phyloP scores from a whole-genome alignment of 2,113 vertebrate species.

The Silurus asotus region DNA sequence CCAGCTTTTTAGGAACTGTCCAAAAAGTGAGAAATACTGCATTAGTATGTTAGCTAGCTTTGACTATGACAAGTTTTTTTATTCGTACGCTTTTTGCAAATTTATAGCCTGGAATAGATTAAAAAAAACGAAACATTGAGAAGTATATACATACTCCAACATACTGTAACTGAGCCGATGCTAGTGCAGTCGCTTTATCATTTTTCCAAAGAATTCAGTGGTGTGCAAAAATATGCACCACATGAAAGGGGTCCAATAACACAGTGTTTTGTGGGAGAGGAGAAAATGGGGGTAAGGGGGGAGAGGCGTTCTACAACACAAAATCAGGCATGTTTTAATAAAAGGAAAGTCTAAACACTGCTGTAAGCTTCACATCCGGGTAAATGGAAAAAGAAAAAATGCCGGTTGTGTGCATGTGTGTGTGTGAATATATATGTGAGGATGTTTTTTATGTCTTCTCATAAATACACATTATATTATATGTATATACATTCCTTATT shows the following conservation, averaged over 20 bases:
- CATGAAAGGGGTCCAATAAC: conserved; percentile 12
- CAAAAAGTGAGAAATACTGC: neutral
- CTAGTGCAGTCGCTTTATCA: neutral
- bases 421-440: neutral
- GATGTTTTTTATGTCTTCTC: neutral
- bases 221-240: conserved; percentile 6
- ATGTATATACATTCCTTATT: neutral
- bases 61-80: neutral
- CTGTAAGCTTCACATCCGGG: neutral
- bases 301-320: conserved; percentile 23
- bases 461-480: too few species aligned
- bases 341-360: conserved; percentile 16
- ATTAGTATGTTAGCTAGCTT: neutral
- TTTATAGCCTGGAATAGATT: too few species aligned
- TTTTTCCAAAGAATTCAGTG: neutral
- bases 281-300: neutral
- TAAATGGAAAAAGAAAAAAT: neutral
- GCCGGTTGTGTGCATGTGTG: neutral
- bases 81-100: neutral
- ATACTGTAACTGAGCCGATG: neutral
- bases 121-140: too few species aligned
- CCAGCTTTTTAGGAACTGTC: neutral
- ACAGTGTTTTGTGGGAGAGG: neutral
- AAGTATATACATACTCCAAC: neutral
- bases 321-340: neutral